phyloP scores from a whole-genome alignment of 2,797 vertebrate genomes.

The Gobio occitaniae region DNA sequence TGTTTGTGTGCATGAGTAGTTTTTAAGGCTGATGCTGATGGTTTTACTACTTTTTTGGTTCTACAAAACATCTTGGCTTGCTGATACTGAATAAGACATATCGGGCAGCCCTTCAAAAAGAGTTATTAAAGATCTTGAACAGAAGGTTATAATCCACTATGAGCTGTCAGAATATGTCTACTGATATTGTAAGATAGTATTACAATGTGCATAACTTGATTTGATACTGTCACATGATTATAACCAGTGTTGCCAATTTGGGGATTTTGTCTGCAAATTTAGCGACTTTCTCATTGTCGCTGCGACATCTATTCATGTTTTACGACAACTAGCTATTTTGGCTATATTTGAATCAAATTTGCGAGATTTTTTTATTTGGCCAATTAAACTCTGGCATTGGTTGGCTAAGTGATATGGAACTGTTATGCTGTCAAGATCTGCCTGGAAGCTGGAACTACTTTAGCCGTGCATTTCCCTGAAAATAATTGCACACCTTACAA shows the following conservation, averaged over 20 bases:
- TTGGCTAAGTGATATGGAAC: too few relatives aligned
- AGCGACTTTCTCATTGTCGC: too few relatives aligned
- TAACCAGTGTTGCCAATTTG: not conserved
- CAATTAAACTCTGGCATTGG: too few relatives aligned
- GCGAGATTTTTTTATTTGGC: too few relatives aligned
- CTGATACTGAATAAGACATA: not conserved
- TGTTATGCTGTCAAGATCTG: too few relatives aligned
- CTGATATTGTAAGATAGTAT: not conserved
- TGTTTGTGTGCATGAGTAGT: not conserved
- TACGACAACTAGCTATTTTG: too few relatives aligned
- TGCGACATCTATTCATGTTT: too few relatives aligned
- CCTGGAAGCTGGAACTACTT: too few relatives aligned
- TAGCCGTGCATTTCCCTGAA: too few relatives aligned
- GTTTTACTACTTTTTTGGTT: not conserved
- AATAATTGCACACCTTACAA: too few relatives aligned
- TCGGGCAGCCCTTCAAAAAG: not conserved
- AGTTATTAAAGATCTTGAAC: not conserved
- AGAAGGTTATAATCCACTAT: not conserved
- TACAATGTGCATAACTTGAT: not conserved
- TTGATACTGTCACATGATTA: not conserved
- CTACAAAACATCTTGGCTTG: not conserved
- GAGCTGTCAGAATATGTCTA: not conserved
- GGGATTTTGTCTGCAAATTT: too few relatives aligned
- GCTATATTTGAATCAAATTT: too few relatives aligned
- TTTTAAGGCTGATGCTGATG: not conserved